These are phyloP conservation scores for Stercorarius parasiticus DNA, from an alignment of 2,113 vertebrate genomes.

Conservation along the genomic window DNA sequence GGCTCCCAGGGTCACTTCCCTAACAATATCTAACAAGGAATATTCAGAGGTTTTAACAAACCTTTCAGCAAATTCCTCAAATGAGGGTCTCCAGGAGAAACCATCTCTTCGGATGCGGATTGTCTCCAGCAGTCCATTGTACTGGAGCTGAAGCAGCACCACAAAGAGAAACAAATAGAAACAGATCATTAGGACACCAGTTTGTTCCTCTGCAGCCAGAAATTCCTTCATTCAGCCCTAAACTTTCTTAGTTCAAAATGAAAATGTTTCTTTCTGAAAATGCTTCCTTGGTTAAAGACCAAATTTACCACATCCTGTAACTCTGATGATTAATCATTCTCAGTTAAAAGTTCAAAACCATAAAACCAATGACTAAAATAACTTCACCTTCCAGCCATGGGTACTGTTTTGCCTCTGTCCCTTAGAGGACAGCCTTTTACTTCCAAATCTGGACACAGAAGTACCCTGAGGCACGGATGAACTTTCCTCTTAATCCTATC, in stretches of 20 bases:
- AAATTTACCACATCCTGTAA: slow-evolving; percentile 8
- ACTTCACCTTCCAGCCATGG: neutral
- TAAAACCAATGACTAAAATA: neutral
- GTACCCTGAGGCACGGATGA: neutral
- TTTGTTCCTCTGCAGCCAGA: neutral
- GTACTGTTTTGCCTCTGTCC: neutral
- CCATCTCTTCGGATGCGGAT: slow-evolving; percentile 78
- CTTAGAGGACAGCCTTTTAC: neutral
- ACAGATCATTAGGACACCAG: neutral
- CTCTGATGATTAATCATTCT: neutral
- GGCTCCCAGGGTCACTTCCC: neutral
- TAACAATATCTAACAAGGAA: neutral
- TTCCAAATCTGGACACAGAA: neutral
- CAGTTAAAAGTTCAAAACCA: neutral
- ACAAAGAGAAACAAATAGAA: neutral
- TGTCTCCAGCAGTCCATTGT: slow-evolving; percentile 80
- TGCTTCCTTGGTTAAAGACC: neutral
- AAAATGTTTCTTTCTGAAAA: neutral
- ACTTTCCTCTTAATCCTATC: neutral
- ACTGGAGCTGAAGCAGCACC: slow-evolving; percentile 67
- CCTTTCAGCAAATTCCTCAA: slow-evolving; percentile 77
- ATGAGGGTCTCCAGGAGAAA: slow-evolving; percentile 79
- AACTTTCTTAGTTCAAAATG: neutral
- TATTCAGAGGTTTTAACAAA: slow-evolving; percentile 25
- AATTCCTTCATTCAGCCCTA: neutral